phyloP scores from a whole-genome alignment of 2,888 invertebrate genomes.

The Plemyria rubiginata region DNA sequence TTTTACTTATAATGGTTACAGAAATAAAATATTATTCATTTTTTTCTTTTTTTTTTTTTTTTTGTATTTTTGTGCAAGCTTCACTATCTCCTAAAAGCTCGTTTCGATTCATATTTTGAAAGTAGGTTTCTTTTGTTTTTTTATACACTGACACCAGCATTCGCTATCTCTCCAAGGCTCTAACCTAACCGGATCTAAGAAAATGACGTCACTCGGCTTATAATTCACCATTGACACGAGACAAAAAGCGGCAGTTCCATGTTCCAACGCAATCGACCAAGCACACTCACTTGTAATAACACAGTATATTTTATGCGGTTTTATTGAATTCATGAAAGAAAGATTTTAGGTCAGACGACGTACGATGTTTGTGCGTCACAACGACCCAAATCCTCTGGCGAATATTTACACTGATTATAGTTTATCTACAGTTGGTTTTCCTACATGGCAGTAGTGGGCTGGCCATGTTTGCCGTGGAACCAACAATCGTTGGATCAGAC shows the following conservation, averaged over 20 bases:
- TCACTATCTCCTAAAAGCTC: no score
- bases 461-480: no score
- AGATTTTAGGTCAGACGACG: conserved; percentile 40
- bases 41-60: no score
- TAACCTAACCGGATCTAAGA: conserved; percentile 13
- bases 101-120: no score
- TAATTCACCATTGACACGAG: conserved; percentile 13
- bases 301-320: conserved; percentile 11
- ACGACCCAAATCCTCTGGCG: no score
- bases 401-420: no score
- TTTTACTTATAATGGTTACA: no score
- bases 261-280: conserved; percentile 12
- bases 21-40: no score
- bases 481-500: no score
- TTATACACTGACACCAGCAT: neutral
- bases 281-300: conserved; percentile 32
- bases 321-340: conserved; percentile 35
- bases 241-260: conserved; percentile 12
- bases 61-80: no score
- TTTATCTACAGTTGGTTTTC: no score
- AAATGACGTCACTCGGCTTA: conserved; percentile 18
- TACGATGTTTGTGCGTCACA: conserved; percentile 14
- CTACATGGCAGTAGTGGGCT: no score
- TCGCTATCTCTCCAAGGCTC: conserved; percentile 4
- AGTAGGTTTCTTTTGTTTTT: neutral